Percentiles rank a stretch among this genome's conserved stretches.
phyloP scores from a whole-genome alignment of 2,888 invertebrate genomes.

The Euplagia quadripunctaria region DNA sequence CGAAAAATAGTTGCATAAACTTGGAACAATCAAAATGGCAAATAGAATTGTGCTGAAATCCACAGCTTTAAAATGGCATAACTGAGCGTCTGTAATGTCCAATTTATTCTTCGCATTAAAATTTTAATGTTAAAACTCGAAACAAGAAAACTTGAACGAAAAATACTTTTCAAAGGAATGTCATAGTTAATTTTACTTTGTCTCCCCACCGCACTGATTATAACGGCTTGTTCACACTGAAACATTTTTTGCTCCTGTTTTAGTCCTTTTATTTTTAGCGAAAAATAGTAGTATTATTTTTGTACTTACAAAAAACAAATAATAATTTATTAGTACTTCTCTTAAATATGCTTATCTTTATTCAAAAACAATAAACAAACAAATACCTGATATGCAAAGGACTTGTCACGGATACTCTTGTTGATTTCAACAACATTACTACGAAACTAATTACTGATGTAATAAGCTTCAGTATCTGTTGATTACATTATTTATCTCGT shows the following conservation, averaged over 20 bases:
- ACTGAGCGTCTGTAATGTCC: constrained; percentile 26
- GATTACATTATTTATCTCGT: no score
- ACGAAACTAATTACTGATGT: no score
- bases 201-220: constrained; percentile 8
- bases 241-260: neutral
- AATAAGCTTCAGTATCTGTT: no score
- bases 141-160: constrained; percentile 45
- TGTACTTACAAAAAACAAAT: no score
- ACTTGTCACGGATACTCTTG: no score
- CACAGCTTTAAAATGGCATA: constrained; percentile 13
- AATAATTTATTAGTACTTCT: no score
- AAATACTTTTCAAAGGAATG: constrained; percentile 35
- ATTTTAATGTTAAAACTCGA: constrained; percentile 38
- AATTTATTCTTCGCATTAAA: constrained; percentile 37
- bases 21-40: neutral
- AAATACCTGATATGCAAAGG: no score
- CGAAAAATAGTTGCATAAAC: neutral
- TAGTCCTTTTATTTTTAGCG: neutral
- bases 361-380: no score
- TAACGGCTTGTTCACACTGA: constrained; percentile 22
- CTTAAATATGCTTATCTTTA: no score
- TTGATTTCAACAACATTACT: no score
- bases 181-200: constrained; percentile 35
- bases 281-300: neutral
- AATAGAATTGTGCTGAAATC: constrained; percentile 3